These are phyloP conservation scores for Dinomys branickii DNA, from an alignment of 2,113 vertebrate species.

Conservation along the genomic window DNA sequence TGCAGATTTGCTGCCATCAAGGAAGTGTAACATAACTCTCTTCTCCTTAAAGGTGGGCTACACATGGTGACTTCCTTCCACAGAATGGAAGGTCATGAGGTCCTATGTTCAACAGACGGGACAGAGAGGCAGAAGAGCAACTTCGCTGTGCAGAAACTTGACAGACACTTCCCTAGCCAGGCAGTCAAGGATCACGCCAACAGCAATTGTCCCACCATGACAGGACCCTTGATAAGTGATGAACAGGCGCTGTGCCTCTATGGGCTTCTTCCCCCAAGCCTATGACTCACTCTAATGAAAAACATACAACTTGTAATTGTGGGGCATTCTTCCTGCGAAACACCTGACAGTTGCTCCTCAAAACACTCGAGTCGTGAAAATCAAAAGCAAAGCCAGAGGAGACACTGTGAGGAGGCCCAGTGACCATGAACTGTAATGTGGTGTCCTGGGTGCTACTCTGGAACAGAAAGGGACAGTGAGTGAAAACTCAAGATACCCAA, in stretches of 20 bases:
- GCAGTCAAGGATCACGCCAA: neutral
- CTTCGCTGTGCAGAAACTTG: neutral
- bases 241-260: neutral
- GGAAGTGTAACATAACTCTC: neutral
- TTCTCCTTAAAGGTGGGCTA: neutral
- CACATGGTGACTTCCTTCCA: neutral
- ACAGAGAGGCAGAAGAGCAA: neutral
- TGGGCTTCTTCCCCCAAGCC: neutral
- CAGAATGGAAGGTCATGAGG: neutral
- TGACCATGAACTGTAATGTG: neutral
- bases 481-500: neutral
- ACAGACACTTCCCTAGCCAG: neutral
- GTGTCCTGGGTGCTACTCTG: neutral
- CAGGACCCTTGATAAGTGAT: neutral
- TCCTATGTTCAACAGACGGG: too few species aligned
- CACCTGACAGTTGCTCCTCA: neutral
- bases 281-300: neutral
- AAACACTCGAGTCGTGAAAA: slow-evolving; percentile 1
- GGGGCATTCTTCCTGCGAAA: neutral
- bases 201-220: neutral
- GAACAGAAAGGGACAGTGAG: neutral
- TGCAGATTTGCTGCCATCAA: neutral
- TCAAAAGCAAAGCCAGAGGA: neutral
- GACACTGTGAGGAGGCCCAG: neutral
- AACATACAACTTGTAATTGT: neutral